phyloP scores from a whole-genome alignment of 53 echinoderm and acorn worm genomes.

The Zoroaster sp. region DNA sequence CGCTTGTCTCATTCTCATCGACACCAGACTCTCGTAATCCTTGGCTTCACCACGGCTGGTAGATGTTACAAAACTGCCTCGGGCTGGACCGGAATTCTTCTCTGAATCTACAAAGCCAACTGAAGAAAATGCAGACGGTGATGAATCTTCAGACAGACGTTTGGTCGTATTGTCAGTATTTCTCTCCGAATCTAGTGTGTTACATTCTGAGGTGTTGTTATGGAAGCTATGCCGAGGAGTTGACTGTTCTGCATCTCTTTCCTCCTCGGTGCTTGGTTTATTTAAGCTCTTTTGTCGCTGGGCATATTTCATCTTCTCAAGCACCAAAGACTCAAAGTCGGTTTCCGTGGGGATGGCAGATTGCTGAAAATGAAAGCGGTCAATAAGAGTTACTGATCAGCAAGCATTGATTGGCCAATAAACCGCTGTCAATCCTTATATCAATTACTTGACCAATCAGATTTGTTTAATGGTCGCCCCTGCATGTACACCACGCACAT shows the following conservation, averaged over 20 bases:
- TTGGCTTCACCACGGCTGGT: slow-evolving; percentile 38
- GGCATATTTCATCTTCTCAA: slow-evolving; percentile 44
- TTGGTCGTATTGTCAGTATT: not conserved
- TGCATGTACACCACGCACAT: too few relatives aligned
- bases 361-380: not conserved
- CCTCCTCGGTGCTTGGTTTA: not conserved
- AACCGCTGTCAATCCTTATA: too few relatives aligned
- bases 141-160: not conserved
- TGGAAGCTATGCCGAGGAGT: not conserved
- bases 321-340: slow-evolving; percentile 68
- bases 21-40: slow-evolving; percentile 73
- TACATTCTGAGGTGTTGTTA: not conserved
- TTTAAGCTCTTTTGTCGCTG: not conserved
- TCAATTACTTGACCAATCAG: too few relatives aligned
- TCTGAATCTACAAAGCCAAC: not conserved
- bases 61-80: not conserved
- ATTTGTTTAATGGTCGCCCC: too few relatives aligned
- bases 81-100: not conserved
- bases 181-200: not conserved
- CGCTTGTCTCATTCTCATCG: slow-evolving; percentile 70
- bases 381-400: not conserved
- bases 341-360: not conserved
- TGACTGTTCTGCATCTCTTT: not conserved
- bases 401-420: too few relatives aligned
- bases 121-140: not conserved